phyloP scores from a whole-genome alignment of 2,888 invertebrate genomes.

The Heliconius aoede region DNA sequence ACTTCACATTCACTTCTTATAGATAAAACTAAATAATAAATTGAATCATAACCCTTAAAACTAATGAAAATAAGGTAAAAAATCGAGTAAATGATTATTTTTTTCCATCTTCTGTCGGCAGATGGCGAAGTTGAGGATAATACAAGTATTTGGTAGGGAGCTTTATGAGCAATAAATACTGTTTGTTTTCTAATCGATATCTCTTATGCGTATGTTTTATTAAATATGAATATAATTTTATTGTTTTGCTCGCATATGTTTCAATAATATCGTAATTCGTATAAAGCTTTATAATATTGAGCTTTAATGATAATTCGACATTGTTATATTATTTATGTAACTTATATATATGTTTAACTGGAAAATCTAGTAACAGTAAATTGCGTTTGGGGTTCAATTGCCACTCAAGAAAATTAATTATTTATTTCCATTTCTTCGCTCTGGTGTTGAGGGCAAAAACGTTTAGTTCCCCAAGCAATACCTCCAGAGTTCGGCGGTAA shows the following conservation, averaged over 20 bases:
- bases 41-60: conserved; percentile 39
- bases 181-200: conserved; percentile 63
- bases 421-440: too few species aligned
- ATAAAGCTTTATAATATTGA: not conserved
- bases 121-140: conserved; percentile 73
- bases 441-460: too few species aligned
- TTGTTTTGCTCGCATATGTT: conserved; percentile 30
- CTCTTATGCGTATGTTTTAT: conserved; percentile 48
- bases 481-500: too few species aligned
- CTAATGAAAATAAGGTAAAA: conserved; percentile 41
- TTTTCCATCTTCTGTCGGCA: conserved; percentile 57
- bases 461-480: too few species aligned
- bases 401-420: too few species aligned
- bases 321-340: not conserved
- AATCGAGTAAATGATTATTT: conserved; percentile 40
- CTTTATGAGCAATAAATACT: conserved; percentile 65
- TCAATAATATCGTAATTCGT: not conserved
- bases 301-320: too few species aligned
- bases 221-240: conserved; percentile 30
- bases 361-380: too few species aligned
- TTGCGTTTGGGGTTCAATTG: too few species aligned
- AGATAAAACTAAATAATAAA: not conserved
- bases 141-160: conserved; percentile 58
- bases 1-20: conserved; percentile 59
- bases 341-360: not conserved